Evolutionary conservation across 1,140 invertebrate genomes (phyloP), one percentile per base, ranked within the genome.

Genomic region (Drosophila sproati): DNA sequence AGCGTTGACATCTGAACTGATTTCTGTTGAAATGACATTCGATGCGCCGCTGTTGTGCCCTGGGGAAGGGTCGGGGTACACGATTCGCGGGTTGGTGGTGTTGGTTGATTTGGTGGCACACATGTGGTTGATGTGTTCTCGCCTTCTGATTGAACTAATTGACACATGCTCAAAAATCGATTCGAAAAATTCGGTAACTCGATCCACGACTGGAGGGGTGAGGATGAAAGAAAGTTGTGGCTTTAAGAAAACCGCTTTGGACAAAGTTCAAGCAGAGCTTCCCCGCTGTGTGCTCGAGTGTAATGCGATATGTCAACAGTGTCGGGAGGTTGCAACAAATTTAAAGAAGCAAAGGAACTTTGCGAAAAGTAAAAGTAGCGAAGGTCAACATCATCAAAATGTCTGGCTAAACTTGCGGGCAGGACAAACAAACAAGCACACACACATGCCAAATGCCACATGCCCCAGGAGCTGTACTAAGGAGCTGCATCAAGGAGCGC

Each of bases 361-460:
- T 75, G 54, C 37, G 45, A 75, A 91, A 87, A 91, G 82, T 83
- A 83, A 91, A 83, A 83, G 88, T 78, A 91, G 76, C 77, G 81
- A 91, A 91, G 89, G 89, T 91, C 89, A 91, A 91, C 83, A 91
- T 91, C 88, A 91, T 88, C 88, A 91, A 88, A 81, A 80, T 85
- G 88, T 89, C 85, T 88, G 85, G 70, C 83, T 71, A 71, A 56
- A 60, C 56, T 73, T 73, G 64, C 35, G 57, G 52, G 59, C 78
- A 55, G 48, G 62, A 61, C 74, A 68, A 77, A 66, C 61, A 71
- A 56, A 73, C 62, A 73, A 20, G 32, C 4, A 31, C 20, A 12
- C 56, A 56, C 67, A 62, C 32, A 63, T 64, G 66, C 62, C 34
- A 48, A 51, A 67, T 12, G 45, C 37, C 51, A 31, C 56, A 56